These are phyloP conservation scores for Sussaba pulchella DNA, from an alignment of 2,888 invertebrate species.

Conservation along the genomic window DNA sequence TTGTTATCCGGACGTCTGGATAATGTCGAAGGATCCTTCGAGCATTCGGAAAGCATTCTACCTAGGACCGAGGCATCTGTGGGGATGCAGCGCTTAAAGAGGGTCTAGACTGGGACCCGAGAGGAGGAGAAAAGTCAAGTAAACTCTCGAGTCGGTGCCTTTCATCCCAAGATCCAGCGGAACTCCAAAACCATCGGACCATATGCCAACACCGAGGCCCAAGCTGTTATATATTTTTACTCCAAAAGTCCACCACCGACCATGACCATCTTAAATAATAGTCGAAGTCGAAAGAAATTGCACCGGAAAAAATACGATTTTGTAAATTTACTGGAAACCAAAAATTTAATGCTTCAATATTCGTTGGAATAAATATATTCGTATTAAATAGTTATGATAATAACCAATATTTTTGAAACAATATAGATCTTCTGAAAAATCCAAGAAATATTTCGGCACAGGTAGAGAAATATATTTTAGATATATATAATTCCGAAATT, in stretches of 20 bases:
- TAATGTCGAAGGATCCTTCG: slow-evolving; percentile 52
- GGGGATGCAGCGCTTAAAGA: slow-evolving; percentile 65
- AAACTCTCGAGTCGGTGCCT: slow-evolving; percentile 73
- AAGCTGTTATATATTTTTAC: slow-evolving; percentile 27
- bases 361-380: too few species aligned
- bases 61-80: slow-evolving; percentile 39
- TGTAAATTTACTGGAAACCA: neutral
- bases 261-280: slow-evolving; percentile 9
- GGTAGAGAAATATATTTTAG: too few species aligned
- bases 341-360: neutral
- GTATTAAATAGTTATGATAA: too few species aligned
- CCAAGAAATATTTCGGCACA: too few species aligned
- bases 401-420: too few species aligned
- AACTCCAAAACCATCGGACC: slow-evolving; percentile 61
- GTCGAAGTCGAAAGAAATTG: slow-evolving; percentile 24
- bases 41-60: slow-evolving; percentile 32
- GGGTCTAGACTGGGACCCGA: slow-evolving; percentile 40
- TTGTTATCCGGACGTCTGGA: slow-evolving; percentile 63
- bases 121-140: slow-evolving; percentile 75
- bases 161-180: slow-evolving; percentile 58
- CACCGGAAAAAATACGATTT: too few species aligned
- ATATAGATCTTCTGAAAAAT: too few species aligned
- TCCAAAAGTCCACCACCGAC: neutral
- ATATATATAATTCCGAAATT: too few species aligned
- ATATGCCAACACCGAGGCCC: slow-evolving; percentile 42